phyloP scores from a whole-genome alignment of 2,797 vertebrate genomes.

The Salmo trutta region DNA sequence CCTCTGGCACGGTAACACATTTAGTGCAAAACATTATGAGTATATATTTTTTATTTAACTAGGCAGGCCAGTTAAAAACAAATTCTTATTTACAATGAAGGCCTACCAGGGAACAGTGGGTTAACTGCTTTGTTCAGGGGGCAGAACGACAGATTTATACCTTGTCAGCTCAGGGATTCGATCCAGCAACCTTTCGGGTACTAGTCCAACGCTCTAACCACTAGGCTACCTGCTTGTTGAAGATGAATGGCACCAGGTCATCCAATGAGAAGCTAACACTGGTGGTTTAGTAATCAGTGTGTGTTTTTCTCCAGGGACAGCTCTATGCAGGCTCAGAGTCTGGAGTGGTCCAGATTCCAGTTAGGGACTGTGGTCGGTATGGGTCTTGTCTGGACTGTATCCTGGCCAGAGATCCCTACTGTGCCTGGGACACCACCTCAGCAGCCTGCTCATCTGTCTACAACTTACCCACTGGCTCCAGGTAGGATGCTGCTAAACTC shows the following conservation, averaged over 20 bases:
- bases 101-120: too few species aligned
- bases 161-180: too few species aligned
- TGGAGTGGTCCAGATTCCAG: not conserved
- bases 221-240: not conserved
- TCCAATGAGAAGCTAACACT: not conserved
- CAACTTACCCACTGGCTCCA: not conserved
- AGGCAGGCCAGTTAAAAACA: too few species aligned
- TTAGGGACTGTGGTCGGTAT: not conserved
- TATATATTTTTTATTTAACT: not conserved
- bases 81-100: too few species aligned
- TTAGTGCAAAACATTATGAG: not conserved
- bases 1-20: not conserved
- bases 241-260: not conserved
- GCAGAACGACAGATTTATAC: too few species aligned
- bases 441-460: not conserved
- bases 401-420: constrained; percentile 10
- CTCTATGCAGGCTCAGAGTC: not conserved
- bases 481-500: not conserved
- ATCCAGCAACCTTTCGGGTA: too few species aligned
- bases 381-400: not conserved
- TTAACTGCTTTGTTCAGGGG: too few species aligned
- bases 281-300: not conserved
- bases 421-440: not conserved
- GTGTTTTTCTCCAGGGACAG: not conserved
- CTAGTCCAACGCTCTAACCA: too few species aligned